phyloP scores from a whole-genome alignment of 2,113 vertebrate genomes.

The Apus apus region DNA sequence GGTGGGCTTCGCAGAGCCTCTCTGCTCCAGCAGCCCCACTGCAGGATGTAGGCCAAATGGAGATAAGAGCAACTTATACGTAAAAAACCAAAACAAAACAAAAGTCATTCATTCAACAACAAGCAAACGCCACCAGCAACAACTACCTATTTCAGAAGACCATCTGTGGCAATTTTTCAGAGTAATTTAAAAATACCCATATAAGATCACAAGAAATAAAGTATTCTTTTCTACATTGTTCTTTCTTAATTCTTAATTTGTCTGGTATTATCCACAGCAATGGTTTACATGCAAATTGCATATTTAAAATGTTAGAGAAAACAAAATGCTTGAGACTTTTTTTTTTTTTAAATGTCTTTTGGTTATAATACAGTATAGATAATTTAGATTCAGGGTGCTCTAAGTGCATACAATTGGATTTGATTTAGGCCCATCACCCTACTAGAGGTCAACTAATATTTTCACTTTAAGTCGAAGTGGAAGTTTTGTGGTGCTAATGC shows the following conservation, averaged over 20 bases:
- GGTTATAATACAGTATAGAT: background rate
- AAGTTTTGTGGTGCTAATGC: background rate
- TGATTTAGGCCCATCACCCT: constrained; percentile 59
- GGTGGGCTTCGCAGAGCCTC: no score
- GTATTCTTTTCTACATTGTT: background rate
- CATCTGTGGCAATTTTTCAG: background rate
- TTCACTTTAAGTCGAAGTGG: constrained; percentile 38
- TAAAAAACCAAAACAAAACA: no score
- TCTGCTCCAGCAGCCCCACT: no score
- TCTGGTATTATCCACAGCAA: constrained; percentile 11
- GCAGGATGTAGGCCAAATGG: no score
- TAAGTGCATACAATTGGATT: constrained; percentile 56
- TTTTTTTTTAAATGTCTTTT: constrained; percentile 19
- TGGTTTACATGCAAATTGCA: constrained; percentile 58
- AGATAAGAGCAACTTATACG: no score
- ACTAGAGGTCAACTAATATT: constrained; percentile 13
- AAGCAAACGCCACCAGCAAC: background rate
- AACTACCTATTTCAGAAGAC: background rate
- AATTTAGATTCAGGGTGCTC: constrained; percentile 55
- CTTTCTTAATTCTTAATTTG: constrained; percentile 34
- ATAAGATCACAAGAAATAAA: constrained; percentile 37
- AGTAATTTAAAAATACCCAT: constrained; percentile 46
- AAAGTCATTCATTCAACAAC: no score
- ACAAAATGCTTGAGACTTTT: constrained; percentile 3
- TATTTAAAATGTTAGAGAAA: constrained; percentile 51